Base-by-base conservation (phyloP, 2,888 invertebrate genomes). In the Rhabditoides inermis region DNA sequence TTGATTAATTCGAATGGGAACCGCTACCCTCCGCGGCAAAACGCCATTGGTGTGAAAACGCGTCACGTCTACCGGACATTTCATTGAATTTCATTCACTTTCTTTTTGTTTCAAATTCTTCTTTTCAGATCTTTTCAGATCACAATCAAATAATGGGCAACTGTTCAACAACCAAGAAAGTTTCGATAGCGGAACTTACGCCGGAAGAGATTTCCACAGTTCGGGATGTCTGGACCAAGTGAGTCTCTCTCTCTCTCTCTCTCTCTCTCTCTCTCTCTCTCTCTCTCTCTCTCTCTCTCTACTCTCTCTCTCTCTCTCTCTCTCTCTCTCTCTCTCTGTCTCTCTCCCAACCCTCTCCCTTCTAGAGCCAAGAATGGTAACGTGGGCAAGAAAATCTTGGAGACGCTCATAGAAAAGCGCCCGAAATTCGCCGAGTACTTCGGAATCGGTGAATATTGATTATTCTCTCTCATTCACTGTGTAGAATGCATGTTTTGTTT, bases 341-440 rank as follows among this genome's bases (percentile, higher is more conserved):
- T 32, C 25, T 18, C 35, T 12, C 15, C 25, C 4, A 27, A 22
- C n/a, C n/a, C n/a, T n/a, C n/a, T n/a, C n/a, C n/a, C n/a, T n/a
- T n/a, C n/a, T n/a, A 63, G 63, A 44, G 63, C 60, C 36, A 63
- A 60, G 51, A 55, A 57, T 41, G 45, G 53, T 27, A 56, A 56
- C 44, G 54, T 63, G 22, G 63, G 63, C 6, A 54, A 57, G 26
- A 56, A 63, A 37, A 63, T 63, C 18, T 53, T 63, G 3, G 51
- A 46, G n/a, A 54, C 46, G 15, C 52, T 63, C 7, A 56, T 63
- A 25, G 58, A 58, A 36, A 27, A 56, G 41, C 60, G 55, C 22
- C 63, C 63, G 5, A 52, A 55, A 37, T 60, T 63, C 47, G 59
- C 57, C 35, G 59, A 60, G 22, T 60, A 60, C 45, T 62, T 60